phyloP scores from a whole-genome alignment of 2,888 invertebrate species.

The Andrena praecox region DNA sequence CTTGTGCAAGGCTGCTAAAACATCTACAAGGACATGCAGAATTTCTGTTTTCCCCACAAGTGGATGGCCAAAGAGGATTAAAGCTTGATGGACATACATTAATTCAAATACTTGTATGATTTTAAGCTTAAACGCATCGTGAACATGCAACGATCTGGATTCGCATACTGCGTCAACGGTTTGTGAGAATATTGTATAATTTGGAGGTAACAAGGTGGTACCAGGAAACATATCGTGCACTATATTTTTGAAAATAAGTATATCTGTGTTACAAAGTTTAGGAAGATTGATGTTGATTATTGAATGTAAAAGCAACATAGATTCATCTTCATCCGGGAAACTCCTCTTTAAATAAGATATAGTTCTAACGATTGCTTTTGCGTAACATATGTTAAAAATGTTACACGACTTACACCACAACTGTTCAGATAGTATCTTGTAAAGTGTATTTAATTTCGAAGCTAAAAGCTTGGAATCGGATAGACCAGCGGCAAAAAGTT shows the following conservation, averaged over 20 bases:
- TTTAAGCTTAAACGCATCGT: slow-evolving; percentile 86
- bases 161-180: slow-evolving; percentile 84
- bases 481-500: slow-evolving; percentile 87
- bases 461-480: slow-evolving; percentile 86
- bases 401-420: slow-evolving; percentile 86
- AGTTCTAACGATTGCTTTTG: slow-evolving; percentile 86
- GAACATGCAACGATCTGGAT: slow-evolving; percentile 84
- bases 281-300: slow-evolving; percentile 87
- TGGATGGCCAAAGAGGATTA: slow-evolving; percentile 86
- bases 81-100: slow-evolving; percentile 86
- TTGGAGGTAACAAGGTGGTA: slow-evolving; percentile 82
- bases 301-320: slow-evolving; percentile 86
- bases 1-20: slow-evolving; percentile 81
- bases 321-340: slow-evolving; percentile 86
- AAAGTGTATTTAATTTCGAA: slow-evolving; percentile 86
- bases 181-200: slow-evolving; percentile 85
- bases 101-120: slow-evolving; percentile 88
- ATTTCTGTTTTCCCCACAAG: slow-evolving; percentile 87
- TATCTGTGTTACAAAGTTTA: slow-evolving; percentile 86
- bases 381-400: slow-evolving; percentile 87
- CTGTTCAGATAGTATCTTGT: slow-evolving; percentile 86
- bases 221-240: slow-evolving; percentile 87
- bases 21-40: slow-evolving; percentile 84
- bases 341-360: slow-evolving; percentile 87
- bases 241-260: slow-evolving; percentile 85